Evolutionary conservation across 2,113 vertebrate species (phyloP), one percentile per base, ranked within the genome.

Genomic region (Uropsilus gracilis): DNA sequence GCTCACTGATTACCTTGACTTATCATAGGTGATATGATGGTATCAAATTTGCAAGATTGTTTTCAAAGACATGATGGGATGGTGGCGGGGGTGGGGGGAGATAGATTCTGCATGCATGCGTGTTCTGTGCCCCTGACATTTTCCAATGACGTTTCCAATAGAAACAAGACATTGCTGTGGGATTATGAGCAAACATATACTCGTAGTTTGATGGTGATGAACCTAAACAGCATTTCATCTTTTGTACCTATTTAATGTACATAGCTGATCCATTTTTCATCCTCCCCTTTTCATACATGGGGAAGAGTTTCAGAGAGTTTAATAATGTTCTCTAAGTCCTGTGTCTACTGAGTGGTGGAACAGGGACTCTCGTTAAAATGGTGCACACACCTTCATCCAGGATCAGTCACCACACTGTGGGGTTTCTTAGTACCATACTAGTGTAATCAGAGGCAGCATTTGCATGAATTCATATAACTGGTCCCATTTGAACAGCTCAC

Each of bases 141-240:
- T 83, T 39, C 64, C 57, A 80, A 0, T 63, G 48, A 37, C 17
- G 46, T 93, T 83, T 39, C 64, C 57, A 80, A 0, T 63, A 42
- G 42, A 18, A 53, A 69, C 77, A 55, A 95, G 28, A 68, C 2
- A 59, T 1, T 37, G 3, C 42, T 75, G 89, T 63, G 83, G 4
- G 17, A 9, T 82, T 84, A 42, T 18, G 34, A 89, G 32, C 71
- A 91, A 94, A 82, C 72, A 95, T 92, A 83, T 96, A 91, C 92
- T 48, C 55, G 26, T 80, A 72, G 78, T 89, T 86, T 95, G 84
- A 91, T 73, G 17, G 88, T 92, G 78, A 89, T 89, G 88, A 95
- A 94, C 93, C 92, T 83, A 91, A 96, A 42, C n/a, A 75, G 50
- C 2, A 64, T 44, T 73, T 81, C 86, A 68, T 32, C 48, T 63